Evolutionary conservation across 2,888 invertebrate genomes (phyloP).

Genomic region (Hecatera dysodea): DNA sequence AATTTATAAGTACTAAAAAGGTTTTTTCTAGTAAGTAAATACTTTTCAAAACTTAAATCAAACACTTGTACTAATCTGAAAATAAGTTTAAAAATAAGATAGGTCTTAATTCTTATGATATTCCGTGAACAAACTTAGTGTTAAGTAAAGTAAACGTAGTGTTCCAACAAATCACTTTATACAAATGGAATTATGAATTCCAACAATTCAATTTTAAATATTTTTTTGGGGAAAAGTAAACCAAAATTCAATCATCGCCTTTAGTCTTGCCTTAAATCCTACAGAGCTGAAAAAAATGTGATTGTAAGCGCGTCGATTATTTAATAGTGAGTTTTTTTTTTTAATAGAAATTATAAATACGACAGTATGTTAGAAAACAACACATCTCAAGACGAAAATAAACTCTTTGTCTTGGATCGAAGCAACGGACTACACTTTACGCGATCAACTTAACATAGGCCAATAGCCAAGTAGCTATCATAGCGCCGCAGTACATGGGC

Average conservation of each 20-base stretch:
- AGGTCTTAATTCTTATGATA: not conserved
- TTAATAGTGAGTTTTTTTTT: too few species aligned
- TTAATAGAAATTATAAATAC: too few species aligned
- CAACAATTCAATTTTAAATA: not conserved
- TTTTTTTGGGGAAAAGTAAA: not conserved
- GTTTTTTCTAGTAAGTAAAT: not conserved
- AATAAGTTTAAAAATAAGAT: not conserved
- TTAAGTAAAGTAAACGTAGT: too few species aligned
- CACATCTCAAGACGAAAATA: too few species aligned
- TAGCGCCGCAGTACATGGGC: not conserved
- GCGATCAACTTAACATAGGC: not conserved
- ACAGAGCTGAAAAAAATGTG: too few species aligned
- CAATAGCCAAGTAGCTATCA: not conserved
- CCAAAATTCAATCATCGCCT: not conserved
- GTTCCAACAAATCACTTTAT: not conserved
- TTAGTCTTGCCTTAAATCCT: not conserved
- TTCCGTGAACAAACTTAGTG: not conserved
- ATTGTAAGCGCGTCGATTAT: too few species aligned
- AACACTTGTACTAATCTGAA: not conserved
- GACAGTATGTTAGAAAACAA: too few species aligned
- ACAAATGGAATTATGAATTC: constrained; percentile 4
- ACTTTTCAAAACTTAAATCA: not conserved
- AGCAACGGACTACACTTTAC: not conserved
- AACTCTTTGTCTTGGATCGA: not conserved
- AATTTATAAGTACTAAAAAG: not conserved